phyloP scores from a whole-genome alignment of 2,888 invertebrate genomes.

The Dynastes tityus region DNA sequence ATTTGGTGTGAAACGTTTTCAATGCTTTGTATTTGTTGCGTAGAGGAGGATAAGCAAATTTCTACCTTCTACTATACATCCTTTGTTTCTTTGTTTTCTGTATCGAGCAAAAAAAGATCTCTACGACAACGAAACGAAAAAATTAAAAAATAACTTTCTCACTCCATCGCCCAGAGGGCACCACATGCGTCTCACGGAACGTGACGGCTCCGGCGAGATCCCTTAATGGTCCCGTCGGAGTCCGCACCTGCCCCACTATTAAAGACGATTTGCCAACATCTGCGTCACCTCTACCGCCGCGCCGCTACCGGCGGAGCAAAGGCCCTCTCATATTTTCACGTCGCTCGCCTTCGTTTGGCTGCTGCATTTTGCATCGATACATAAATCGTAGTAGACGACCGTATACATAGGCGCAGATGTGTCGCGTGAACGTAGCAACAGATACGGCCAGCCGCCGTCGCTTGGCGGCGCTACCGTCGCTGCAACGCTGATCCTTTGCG shows the following conservation, averaged over 20 bases:
- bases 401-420: background rate
- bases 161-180: slow-evolving; percentile 7
- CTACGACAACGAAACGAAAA: background rate
- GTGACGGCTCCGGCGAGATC: slow-evolving; percentile 35
- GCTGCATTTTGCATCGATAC: slow-evolving; percentile 24
- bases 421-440: background rate
- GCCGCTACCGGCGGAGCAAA: too few species aligned
- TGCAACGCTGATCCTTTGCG: background rate
- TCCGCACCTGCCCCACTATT: slow-evolving; percentile 47
- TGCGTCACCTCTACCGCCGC: slow-evolving; percentile 35
- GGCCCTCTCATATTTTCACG: slow-evolving; percentile 26
- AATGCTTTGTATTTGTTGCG: too few species aligned
- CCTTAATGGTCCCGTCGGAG: slow-evolving; percentile 43
- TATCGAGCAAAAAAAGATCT: background rate
- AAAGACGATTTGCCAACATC: slow-evolving; percentile 49
- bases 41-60: too few species aligned
- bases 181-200: slow-evolving; percentile 41
- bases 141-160: background rate
- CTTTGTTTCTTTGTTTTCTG: too few species aligned
- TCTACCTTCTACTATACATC: too few species aligned
- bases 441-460: background rate
- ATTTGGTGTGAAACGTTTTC: too few species aligned
- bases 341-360: background rate
- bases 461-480: background rate
- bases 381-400: background rate